These are phyloP conservation scores for Ectemnius continuus DNA, from an alignment of 2,888 invertebrate genomes.

Conservation along the genomic window DNA sequence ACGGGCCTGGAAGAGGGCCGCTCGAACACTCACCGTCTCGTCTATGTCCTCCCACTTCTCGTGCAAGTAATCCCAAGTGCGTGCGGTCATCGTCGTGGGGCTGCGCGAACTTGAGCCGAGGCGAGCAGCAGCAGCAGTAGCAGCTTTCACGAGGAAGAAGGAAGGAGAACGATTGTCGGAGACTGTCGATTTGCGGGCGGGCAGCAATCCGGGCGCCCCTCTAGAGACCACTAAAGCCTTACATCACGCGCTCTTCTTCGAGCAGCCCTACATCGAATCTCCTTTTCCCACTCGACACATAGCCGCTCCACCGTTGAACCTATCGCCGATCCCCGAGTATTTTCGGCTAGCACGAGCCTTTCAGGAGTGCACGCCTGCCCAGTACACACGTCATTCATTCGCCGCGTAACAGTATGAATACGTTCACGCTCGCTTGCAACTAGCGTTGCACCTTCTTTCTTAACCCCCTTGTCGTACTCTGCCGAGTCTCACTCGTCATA, in stretches of 20 bases:
- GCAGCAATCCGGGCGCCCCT: slow-evolving; percentile 47
- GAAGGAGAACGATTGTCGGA: neutral
- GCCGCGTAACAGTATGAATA: too few species aligned
- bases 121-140: slow-evolving; percentile 1
- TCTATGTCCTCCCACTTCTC: slow-evolving; percentile 75
- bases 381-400: too few species aligned
- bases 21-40: slow-evolving; percentile 65
- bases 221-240: slow-evolving; percentile 58
- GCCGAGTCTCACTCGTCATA: too few species aligned
- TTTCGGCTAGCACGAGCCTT: slow-evolving; percentile 47
- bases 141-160: neutral
- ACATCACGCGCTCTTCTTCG: slow-evolving; percentile 47
- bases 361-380: slow-evolving; percentile 8
- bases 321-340: slow-evolving; percentile 46
- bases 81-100: slow-evolving; percentile 67
- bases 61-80: slow-evolving; percentile 68
- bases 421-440: too few species aligned
- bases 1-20: neutral
- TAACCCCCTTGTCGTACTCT: too few species aligned
- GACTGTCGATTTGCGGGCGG: slow-evolving; percentile 26
- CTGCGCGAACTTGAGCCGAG: slow-evolving; percentile 5
- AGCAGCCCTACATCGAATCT: slow-evolving; percentile 45
- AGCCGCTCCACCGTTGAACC: slow-evolving; percentile 26
- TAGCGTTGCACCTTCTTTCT: too few species aligned
- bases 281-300: slow-evolving; percentile 52